Evolutionary conservation across 2,888 invertebrate genomes (phyloP), one percentile per base, ranked within the genome.

Genomic region (Diploptera punctata): DNA sequence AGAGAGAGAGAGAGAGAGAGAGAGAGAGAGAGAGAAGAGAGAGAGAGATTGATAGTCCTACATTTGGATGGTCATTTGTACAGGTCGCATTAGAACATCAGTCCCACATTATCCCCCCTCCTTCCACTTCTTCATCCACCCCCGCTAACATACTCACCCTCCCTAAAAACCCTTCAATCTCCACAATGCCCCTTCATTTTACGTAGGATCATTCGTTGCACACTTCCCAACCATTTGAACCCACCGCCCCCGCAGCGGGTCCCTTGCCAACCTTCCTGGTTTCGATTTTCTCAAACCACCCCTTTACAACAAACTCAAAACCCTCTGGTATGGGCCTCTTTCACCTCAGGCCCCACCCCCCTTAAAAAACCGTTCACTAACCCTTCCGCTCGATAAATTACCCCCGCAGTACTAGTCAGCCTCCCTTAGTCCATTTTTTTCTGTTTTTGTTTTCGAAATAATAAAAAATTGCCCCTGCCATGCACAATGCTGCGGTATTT

Each of bases 301-400:
- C 57, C 29, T 57, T 29, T 57, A 57, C 57, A 31, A n/a, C 57
- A 57, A 57, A 57, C 57, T 57, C 57, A 57, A 57, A 57, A 57
- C 57, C 57, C 52, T 24, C 47, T n/a, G 3, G 18, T 21, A 9
- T n/a, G 16, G 18, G 3, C 47, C 47, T 52, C 24, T 24, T 21
- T 52, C 52, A 52, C 24, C 52, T 52, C 52, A 52, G n/a, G 24
- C 24, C 24, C 24, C 52, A 5, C 10, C 52, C 52, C 52, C 52
- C 52, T 21, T 1, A 5, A 24, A 52, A 24, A 5, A 24, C 10
- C 57, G 57, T 57, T 57, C 57, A 57, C 57, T 29, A 57, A 57
- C 57, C 57, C 57, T 57, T 57, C 57, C 57, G 57, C 57, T 57
- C 57, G 29, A 57, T 57, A 57, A 68, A 68, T 68, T 68, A 68